phyloP scores from a whole-genome alignment of 2,888 invertebrate genomes.

The Stegana nigrithorax region DNA sequence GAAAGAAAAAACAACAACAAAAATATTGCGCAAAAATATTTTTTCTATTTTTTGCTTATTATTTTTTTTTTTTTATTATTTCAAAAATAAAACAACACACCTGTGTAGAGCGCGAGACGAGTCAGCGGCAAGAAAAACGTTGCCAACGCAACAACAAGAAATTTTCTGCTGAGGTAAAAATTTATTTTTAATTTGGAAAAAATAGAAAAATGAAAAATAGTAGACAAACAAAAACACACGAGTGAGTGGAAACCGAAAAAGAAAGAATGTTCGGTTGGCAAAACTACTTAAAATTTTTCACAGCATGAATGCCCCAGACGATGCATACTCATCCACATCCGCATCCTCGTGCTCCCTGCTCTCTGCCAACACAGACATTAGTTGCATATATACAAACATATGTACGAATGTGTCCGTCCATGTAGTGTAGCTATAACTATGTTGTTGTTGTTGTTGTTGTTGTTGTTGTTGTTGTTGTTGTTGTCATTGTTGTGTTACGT shows the following conservation, averaged over 20 bases:
- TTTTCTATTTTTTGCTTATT: background rate
- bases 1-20: no score
- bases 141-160: background rate
- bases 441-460: no score
- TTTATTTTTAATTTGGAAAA: slow-evolving; percentile 6
- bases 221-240: background rate
- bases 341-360: background rate
- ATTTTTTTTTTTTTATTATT: background rate
- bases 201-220: background rate
- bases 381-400: no score
- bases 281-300: background rate
- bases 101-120: background rate
- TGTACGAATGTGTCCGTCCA: no score
- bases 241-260: no score
- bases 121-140: background rate
- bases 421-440: no score
- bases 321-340: background rate
- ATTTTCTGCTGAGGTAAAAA: background rate
- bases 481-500: background rate
- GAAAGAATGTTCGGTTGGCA: background rate
- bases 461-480: background rate
- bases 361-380: no score
- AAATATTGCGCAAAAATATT: background rate
- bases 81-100: slow-evolving; percentile 6
- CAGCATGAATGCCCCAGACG: background rate